A percentile compares a stretch with the other conserved stretches of the same genome.
Evolutionary conservation across 2,113 vertebrate genomes (phyloP).

Genomic region (Coryphaenoides rupestris): DNA sequence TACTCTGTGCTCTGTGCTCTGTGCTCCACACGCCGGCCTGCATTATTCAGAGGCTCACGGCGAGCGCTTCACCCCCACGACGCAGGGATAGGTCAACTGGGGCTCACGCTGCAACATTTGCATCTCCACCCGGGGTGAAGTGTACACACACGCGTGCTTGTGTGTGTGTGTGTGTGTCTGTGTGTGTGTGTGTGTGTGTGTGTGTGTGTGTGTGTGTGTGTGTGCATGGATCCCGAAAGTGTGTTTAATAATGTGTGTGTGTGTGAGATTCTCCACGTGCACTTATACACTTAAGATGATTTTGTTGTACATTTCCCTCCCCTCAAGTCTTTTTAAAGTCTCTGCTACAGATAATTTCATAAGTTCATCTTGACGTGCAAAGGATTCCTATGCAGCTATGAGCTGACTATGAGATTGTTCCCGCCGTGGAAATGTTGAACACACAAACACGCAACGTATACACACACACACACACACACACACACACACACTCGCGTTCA

Average conservation of each 20-base stretch:
- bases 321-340: no score
- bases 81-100: conserved; percentile 47
- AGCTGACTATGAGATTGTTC: no score
- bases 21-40: conserved; percentile 35
- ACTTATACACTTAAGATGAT: no score
- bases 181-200: not conserved
- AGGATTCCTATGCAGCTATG: no score
- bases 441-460: not conserved
- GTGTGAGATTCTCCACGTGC: not conserved
- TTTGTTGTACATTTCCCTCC: no score
- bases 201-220: not conserved
- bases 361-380: no score
- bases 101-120: conserved; percentile 32
- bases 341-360: no score
- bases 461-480: no score
- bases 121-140: conserved; percentile 19
- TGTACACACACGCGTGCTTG: conserved; percentile 11
- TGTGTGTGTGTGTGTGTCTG: conserved; percentile 8
- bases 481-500: no score
- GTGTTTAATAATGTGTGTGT: not conserved
- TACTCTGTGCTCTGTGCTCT: conserved; percentile 39
- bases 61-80: conserved; percentile 36
- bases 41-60: conserved; percentile 45
- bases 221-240: not conserved
- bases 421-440: no score